Base-by-base conservation (phyloP, 1,140 invertebrate genomes). In the Dolichoris vasculosae region DNA sequence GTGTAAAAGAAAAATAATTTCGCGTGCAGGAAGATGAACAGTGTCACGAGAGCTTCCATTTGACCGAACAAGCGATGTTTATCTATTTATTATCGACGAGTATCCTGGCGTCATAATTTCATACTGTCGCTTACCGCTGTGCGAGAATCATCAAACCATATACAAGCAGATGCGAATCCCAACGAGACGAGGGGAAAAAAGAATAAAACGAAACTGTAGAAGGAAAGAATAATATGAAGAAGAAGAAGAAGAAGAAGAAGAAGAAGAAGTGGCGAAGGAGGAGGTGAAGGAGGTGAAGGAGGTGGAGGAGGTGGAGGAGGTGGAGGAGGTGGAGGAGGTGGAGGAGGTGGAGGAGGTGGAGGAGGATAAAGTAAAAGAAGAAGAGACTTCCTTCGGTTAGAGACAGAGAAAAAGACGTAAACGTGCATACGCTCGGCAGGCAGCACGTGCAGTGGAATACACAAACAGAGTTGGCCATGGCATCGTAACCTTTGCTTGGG, bases 391-490 rank as follows among this genome's bases (percentile, higher is more conserved):
- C 55, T 26, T 59, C 23, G 55, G 4, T 26, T 8, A 2, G 20
- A 48, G 67, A 26, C 26, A 26, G 51, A 79, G 35, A 35, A 51
- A 82, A 59, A 59, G 46, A 85, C 59, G 30, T 32, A 71, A 26
- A 43, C n/a, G 38, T 75, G 73, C 46, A n/a, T 32, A 23, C 48
- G 75, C 30, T 13, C 64, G 2, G 26, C 75, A 13, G 48, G 71
- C 78, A 71, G 59, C 55, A 86, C 83, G 78, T 77, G 75, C 75
- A n/a, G 0, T 26, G 8, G 17, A 40, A 63, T 43, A 84, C 82
- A 88, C 87, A 89, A 89, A 89, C 87, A 89, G 84, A 85, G 82
- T 86, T 88, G 88, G 85, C 89, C 89, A 83, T 89, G 89, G 88
- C 89, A 89, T 86, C 89, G 86, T 90, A 89, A 90, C 89, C 89